Percentiles rank a stretch among this genome's conserved stretches.
phyloP scores from a whole-genome alignment of 2,888 invertebrate species.

The Gasteruption jaculator region DNA sequence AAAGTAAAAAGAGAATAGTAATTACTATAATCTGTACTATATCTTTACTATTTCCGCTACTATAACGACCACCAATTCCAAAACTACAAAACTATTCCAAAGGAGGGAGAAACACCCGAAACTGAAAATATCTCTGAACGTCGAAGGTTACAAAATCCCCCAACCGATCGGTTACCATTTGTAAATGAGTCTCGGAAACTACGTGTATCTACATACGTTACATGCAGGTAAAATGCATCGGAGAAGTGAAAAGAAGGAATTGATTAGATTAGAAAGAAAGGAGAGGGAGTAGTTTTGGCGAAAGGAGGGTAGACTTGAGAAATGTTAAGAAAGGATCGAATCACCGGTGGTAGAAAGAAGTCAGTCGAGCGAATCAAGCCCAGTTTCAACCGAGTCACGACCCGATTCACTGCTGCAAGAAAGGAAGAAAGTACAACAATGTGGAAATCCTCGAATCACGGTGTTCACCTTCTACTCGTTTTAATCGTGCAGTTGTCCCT shows the following conservation, averaged over 20 bases:
- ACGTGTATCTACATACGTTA: too few relatives aligned
- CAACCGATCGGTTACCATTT: too few relatives aligned
- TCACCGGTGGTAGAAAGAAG: conserved; percentile 37
- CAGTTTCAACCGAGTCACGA: conserved; percentile 36
- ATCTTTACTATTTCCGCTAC: too few relatives aligned
- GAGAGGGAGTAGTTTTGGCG: conserved; percentile 36
- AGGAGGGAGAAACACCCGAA: too few relatives aligned
- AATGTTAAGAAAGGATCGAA: conserved; percentile 37
- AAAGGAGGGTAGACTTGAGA: conserved; percentile 40
- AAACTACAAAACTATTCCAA: too few relatives aligned
- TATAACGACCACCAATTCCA: too few relatives aligned
- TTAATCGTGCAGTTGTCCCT: conserved; percentile 20
- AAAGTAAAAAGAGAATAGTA: too few relatives aligned
- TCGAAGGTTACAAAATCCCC: too few relatives aligned
- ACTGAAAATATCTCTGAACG: too few relatives aligned
- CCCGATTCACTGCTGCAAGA: conserved; percentile 30
- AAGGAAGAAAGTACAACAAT: conserved; percentile 6
- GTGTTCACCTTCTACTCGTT: conserved; percentile 13
- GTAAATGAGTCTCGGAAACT: too few relatives aligned
- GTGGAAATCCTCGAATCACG: conserved; percentile 12
- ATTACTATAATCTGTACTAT: too few relatives aligned
- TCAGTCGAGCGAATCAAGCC: conserved; percentile 41
- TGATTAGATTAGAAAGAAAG: conserved; percentile 20
- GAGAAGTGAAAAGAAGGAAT: conserved; percentile 1
- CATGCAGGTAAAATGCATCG: too few relatives aligned